These are phyloP conservation scores for Drosophila tripunctata DNA, from an alignment of 2,888 invertebrate genomes.

Conservation along the genomic window DNA sequence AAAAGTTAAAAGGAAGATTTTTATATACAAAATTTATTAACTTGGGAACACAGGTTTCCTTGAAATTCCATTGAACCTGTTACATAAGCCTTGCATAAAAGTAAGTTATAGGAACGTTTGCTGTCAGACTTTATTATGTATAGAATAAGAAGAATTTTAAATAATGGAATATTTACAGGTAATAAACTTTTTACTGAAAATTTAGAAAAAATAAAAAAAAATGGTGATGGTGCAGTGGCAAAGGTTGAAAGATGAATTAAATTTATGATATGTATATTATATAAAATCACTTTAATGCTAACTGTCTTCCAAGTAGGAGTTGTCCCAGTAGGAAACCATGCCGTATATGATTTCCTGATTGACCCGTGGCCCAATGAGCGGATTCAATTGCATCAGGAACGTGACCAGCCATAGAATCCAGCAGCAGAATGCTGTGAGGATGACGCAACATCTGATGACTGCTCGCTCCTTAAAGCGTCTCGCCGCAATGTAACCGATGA, in stretches of 20 bases:
- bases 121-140: no score
- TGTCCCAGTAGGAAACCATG: conserved; percentile 57
- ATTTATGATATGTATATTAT: no score
- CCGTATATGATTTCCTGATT: conserved; percentile 37
- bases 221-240: not conserved
- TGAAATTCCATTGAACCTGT: no score
- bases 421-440: conserved; percentile 63
- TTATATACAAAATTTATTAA: no score
- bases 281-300: no score
- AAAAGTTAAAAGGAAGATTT: no score
- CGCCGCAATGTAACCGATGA: conserved; percentile 37
- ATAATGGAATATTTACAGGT: no score
- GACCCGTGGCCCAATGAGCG: conserved; percentile 50
- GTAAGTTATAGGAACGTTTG: no score
- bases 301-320: not conserved
- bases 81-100: no score
- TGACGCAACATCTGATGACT: conserved; percentile 49
- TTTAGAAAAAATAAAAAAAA: not conserved
- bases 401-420: conserved; percentile 62
- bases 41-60: no score
- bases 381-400: conserved; percentile 69
- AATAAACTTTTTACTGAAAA: conserved; percentile 1
- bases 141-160: no score
- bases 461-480: conserved; percentile 22
- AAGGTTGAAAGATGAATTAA: not conserved